Base-by-base conservation (phyloP, 1,140 invertebrate species). In the Octopus bimaculoides region DNA sequence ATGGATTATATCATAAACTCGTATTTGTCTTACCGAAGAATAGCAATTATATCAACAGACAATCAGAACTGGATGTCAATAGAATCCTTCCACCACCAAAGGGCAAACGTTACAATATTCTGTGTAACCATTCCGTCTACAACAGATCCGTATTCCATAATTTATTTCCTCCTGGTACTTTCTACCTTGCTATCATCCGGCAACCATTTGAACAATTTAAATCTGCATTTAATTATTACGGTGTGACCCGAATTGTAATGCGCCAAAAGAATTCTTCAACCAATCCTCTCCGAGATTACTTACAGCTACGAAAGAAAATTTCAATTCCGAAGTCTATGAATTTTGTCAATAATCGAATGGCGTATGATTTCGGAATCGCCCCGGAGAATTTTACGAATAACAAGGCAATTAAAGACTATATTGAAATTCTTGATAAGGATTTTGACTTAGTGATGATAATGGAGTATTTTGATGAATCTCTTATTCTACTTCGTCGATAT, bases 201-300 rank as follows among this genome's bases (percentile, higher is more conserved):
- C 81, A 88, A 54, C 87, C 87, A 0, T 85, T 86, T 71, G 52
- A 80, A 4, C 84, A 86, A 20, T 86, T 88, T 71, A 77, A 82
- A n/a, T 88, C 87, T 73, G 83, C 56, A 54, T 88, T 82, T 55
- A n/a, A n/a, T n/a, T 84, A 85, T 74, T 84, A 85, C 78, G 80
- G 83, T 53, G 80, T 83, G 10, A 77, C 80, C 66, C 77, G 75
- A 0, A 69, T 75, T 10, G 78, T 81, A 69, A 41, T 41, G 17
- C 26, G 6, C 14, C 4, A 71, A 17, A 76, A 82, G n/a, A 78
- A 86, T 5, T 82, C 80, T 53, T 26, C 54, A 9, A 61, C 77
- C 6, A 75, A 84, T 26, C 84, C 85, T 8, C 81, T 87, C 5
- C 77, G 80, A 20, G 79, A 80, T 5, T 85, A 83, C 69, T 77